These are phyloP conservation scores for Lasiurus cinereus DNA, from an alignment of 2,113 vertebrate genomes.

Conservation along the genomic window DNA sequence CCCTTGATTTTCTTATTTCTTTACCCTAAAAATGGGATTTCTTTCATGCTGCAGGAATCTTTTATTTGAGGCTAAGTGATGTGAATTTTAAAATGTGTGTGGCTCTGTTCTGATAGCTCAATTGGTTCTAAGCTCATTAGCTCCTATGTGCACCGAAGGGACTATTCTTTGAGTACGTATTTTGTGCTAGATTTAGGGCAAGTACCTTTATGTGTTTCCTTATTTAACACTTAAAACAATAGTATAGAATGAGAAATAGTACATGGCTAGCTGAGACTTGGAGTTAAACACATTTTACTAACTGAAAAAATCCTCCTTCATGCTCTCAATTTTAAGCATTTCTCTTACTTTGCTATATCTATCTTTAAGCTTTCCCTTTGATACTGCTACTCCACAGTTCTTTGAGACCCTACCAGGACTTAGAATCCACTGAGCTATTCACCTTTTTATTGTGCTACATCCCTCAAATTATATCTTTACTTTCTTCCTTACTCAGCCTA, in stretches of 20 bases:
- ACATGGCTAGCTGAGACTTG: not conserved
- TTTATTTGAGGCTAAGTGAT: not conserved
- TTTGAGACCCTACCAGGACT: not conserved
- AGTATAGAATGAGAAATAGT: not conserved
- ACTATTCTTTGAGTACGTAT: not conserved
- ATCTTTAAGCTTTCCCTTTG: not conserved
- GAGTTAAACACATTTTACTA: not conserved
- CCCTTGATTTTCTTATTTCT: slow-evolving; percentile 19
- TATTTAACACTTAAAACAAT: not conserved
- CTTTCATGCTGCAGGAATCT: not conserved
- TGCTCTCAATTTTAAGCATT: slow-evolving; percentile 14
- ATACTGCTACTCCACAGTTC: not conserved
- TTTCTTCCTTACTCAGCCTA: not conserved
- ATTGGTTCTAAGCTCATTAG: not conserved
- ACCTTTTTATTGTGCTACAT: not conserved
- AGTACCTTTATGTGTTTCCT: not conserved
- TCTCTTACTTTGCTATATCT: not conserved
- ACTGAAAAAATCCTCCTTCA: not conserved
- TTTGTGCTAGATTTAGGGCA: not conserved
- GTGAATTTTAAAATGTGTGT: not conserved
- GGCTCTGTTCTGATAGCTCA: not conserved
- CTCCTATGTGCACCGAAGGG: not conserved
- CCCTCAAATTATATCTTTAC: not conserved
- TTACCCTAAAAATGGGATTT: not conserved
- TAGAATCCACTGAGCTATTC: not conserved